phyloP scores from a whole-genome alignment of 2,113 vertebrate species.

The Epinephelus lanceolatus region DNA sequence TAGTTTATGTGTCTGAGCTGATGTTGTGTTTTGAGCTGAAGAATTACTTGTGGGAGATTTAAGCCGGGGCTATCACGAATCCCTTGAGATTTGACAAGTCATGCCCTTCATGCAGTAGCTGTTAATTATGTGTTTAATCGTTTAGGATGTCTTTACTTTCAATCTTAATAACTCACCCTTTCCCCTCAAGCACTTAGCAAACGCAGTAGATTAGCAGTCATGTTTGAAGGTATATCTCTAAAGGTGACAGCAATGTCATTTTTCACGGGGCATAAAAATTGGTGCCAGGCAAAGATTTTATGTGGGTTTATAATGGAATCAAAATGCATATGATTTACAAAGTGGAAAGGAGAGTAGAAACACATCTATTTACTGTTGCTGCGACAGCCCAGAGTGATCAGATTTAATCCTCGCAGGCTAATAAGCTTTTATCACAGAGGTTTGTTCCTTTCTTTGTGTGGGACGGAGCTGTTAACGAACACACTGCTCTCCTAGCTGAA shows the following conservation, averaged over 20 bases:
- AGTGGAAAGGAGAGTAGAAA: constrained; percentile 47
- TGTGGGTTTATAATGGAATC: constrained; percentile 41
- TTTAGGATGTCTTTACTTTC: constrained; percentile 90
- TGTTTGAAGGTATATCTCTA: constrained; percentile 69
- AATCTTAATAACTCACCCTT: constrained; percentile 91
- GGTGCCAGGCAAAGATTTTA: constrained; percentile 45
- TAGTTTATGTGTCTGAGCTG: constrained; percentile 39
- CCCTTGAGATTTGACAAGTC: constrained; percentile 72
- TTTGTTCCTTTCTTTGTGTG: constrained; percentile 54
- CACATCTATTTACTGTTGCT: constrained; percentile 60
- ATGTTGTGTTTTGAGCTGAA: constrained; percentile 57
- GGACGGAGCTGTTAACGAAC: constrained; percentile 50
- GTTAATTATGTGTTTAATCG: constrained; percentile 80
- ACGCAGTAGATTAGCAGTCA: constrained; percentile 62
- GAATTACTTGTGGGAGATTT: constrained; percentile 52
- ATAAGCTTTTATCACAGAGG: constrained; percentile 68
- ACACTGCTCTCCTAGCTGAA: constrained; percentile 1
- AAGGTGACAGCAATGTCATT: constrained; percentile 74
- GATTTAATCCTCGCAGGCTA: constrained; percentile 70
- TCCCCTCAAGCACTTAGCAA: constrained; percentile 64
- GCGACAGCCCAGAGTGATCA: constrained; percentile 44
- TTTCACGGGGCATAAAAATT: constrained; percentile 52
- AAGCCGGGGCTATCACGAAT: constrained; percentile 49
- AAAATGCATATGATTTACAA: constrained; percentile 58
- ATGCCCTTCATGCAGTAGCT: constrained; percentile 70